Percentiles rank a stretch among this genome's conserved stretches.
Evolutionary conservation across 2,888 invertebrate genomes (phyloP).

Genomic region (Anaspis maculata): DNA sequence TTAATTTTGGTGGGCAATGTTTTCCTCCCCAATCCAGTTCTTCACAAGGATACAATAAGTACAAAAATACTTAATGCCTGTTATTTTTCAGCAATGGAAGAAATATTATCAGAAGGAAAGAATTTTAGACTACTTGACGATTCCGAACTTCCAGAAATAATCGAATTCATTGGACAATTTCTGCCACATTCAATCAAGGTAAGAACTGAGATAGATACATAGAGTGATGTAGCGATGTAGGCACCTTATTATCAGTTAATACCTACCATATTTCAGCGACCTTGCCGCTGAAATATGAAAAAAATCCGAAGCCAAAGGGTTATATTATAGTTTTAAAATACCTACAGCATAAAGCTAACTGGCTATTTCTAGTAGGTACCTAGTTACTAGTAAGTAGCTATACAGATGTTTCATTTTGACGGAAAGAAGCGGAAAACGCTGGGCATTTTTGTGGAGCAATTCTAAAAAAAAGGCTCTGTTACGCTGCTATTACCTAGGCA

Average conservation of each 20-base stretch:
- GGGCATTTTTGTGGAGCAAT: too few relatives aligned
- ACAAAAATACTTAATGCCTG: background rate
- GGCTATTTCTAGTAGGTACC: too few relatives aligned
- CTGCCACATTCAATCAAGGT: conserved; percentile 84
- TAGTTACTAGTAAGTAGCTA: too few relatives aligned
- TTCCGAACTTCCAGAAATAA: conserved; percentile 76
- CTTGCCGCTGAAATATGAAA: background rate
- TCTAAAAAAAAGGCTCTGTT: too few relatives aligned
- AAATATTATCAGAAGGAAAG: conserved; percentile 76
- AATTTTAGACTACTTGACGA: conserved; percentile 81
- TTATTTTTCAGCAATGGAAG: conserved; percentile 66
- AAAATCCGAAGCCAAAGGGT: too few relatives aligned
- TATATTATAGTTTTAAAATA: too few relatives aligned
- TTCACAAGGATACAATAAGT: background rate
- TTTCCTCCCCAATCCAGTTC: background rate
- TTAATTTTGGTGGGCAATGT: too few relatives aligned
- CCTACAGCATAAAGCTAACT: too few relatives aligned
- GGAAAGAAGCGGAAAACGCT: too few relatives aligned
- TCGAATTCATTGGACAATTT: conserved; percentile 70
- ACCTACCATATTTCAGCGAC: background rate
- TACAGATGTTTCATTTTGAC: too few relatives aligned
- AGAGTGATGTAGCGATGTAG: background rate
- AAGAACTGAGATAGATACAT: conserved; percentile 22
- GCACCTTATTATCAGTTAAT: background rate
- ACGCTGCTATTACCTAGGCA: too few relatives aligned